These are phyloP conservation scores for Poeciliopsis turneri DNA, from an alignment of 2,797 vertebrate genomes.

Conservation along the genomic window DNA sequence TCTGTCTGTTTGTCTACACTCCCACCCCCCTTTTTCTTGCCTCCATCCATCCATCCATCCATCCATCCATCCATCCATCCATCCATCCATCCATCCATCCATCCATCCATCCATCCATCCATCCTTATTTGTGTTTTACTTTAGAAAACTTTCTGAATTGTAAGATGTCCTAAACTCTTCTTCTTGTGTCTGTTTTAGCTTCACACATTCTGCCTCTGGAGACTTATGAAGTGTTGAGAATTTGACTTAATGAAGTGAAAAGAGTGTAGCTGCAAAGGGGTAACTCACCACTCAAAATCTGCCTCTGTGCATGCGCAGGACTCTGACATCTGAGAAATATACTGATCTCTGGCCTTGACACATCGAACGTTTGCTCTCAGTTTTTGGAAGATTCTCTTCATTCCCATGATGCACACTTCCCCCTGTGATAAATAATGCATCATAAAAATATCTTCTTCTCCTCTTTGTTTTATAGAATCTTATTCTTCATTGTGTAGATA, in stretches of 20 bases:
- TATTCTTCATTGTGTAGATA: conserved; percentile 45
- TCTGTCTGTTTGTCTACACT: no score
- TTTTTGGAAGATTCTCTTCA: conserved; percentile 91
- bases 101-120: background rate
- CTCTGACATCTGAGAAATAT: conserved; percentile 88
- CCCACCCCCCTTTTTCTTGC: no score
- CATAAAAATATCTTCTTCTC: conserved; percentile 52
- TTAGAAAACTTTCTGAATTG: conserved; percentile 33
- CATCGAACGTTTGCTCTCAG: conserved; percentile 88
- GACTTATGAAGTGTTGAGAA: conserved; percentile 58
- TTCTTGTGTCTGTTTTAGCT: conserved; percentile 41
- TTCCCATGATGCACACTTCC: conserved; percentile 93
- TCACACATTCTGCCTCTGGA: conserved; percentile 55
- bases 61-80: no score
- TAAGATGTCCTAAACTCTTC: conserved; percentile 34
- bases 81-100: no score
- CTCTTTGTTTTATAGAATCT: conserved; percentile 23
- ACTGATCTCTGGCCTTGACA: conserved; percentile 90
- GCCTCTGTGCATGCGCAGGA: conserved; percentile 92
- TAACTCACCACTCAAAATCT: conserved; percentile 93
- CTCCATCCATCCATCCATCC: no score
- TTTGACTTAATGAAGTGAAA: conserved; percentile 69
- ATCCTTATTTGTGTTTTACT: background rate
- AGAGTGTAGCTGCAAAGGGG: conserved; percentile 45
- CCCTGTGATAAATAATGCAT: conserved; percentile 78